Evolutionary conservation across 1,140 invertebrate genomes (phyloP), one percentile per base, ranked within the genome.

Genomic region (Grapholita molesta): DNA sequence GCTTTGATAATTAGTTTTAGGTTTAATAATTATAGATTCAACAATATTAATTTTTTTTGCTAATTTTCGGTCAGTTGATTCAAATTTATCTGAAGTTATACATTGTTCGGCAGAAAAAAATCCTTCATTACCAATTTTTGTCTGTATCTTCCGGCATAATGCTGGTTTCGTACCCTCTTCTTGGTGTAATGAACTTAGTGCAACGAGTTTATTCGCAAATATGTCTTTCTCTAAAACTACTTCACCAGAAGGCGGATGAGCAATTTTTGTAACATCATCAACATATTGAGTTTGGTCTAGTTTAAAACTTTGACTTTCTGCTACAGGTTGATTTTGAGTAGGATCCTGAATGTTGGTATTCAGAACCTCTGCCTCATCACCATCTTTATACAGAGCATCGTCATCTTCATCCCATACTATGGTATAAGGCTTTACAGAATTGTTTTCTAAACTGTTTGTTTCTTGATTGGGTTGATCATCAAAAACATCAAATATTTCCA

Each of bases 351-450:
- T 79, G 67, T 64, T 78, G 65, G 69, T 48, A 28, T 65, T 72
- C 55, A 25, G 61, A 12, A 55, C 57, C 23, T 78, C 75, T 65
- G 74, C 64, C n/a, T 77, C 68, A 74, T 84, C 84, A 57, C 82
- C 69, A 67, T 82, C 80, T 81, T 83, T 88, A 71, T 93, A 93
- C 23, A 93, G 81, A 70, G 82, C 91, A 70, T 93, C 92, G 75
- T 93, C 90, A 70, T 92, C 91, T 68, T 85, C 86, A 80, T 92
- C 85, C 90, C 90, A 92, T 30, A 82, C 71, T 65, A 71, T 76
- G 71, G 86, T 82, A 74, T 84, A 86, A n/a, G 57, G 74, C 84
- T 84, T 88, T 48, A 70, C 71, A 21, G 78, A 67, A 77, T 69
- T 76, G 28, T 79, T 82, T 67, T 88, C 82, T 9, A 79, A 66